Conservation (phyloP, 92 coral and sea anemone genomes). For the Umimayanthus kanabou region DNA sequence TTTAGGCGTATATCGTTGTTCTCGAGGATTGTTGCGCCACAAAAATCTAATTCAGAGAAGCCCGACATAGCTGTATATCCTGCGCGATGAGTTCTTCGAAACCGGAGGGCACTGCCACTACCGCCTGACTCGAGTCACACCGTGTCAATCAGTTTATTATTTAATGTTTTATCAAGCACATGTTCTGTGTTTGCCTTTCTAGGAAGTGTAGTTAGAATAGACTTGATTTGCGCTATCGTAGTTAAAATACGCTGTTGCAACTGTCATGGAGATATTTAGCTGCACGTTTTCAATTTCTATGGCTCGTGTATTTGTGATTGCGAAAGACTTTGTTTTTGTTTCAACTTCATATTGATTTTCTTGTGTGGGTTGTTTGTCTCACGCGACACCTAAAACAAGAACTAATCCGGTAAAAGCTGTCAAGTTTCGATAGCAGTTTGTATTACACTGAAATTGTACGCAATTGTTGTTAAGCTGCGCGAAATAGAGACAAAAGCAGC, state of each 20-base stretch:
- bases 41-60: constrained; percentile 1
- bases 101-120: not conserved
- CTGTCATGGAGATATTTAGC: not conserved
- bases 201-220: not conserved
- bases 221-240: not conserved
- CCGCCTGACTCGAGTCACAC: not conserved
- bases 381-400: constrained; percentile 31
- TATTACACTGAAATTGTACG: not conserved
- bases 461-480: not conserved
- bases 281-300: not conserved
- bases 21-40: constrained; percentile 3
- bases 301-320: constrained; percentile 16
- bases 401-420: not conserved
- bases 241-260: not conserved
- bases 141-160: constrained; percentile 12
- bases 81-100: not conserved
- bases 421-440: not conserved
- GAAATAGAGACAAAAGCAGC: not conserved
- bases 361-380: constrained; percentile 34
- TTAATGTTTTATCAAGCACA: not conserved
- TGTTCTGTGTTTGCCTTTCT: constrained; percentile 29
- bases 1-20: not conserved
- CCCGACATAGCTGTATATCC: constrained; percentile 20
- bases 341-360: constrained; percentile 28
- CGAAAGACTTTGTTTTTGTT: constrained; percentile 47